These are phyloP conservation scores for Lycaena phlaeas DNA, from an alignment of 2,888 invertebrate genomes.

Conservation along the genomic window DNA sequence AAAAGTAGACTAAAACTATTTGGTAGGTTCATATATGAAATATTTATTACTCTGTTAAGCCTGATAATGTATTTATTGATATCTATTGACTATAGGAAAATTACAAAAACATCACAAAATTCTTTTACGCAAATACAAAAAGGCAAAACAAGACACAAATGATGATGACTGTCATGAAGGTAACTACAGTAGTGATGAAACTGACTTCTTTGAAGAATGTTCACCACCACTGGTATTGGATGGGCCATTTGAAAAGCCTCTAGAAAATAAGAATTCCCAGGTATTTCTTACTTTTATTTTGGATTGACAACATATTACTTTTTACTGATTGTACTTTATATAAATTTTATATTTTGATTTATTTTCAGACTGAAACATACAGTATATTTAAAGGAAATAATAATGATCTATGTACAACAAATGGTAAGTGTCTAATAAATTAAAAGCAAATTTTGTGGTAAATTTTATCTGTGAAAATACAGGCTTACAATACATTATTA, in stretches of 20 bases:
- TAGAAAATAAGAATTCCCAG: conserved; percentile 8
- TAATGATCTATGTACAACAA: not conserved
- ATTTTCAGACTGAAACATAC: conserved; percentile 12
- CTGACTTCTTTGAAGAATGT: conserved; percentile 22
- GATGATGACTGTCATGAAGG: conserved; percentile 19
- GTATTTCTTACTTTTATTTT: conserved; percentile 1
- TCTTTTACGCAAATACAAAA: conserved; percentile 29
- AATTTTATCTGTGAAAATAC: no score
- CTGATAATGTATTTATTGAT: no score
- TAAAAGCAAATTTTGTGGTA: no score
- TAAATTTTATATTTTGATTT: not conserved
- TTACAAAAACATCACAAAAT: conserved; percentile 22
- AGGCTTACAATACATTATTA: no score
- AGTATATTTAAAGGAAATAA: not conserved
- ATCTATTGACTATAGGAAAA: conserved; percentile 37
- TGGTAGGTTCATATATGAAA: no score
- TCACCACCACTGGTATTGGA: conserved; percentile 17
- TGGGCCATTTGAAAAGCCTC: conserved; percentile 1
- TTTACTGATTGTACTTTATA: no score
- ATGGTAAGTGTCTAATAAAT: not conserved
- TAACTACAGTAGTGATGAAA: conserved; percentile 23
- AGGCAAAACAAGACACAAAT: conserved; percentile 20
- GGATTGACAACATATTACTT: not conserved
- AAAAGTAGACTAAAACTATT: no score
- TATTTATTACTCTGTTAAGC: no score